Evolutionary conservation across 2,888 invertebrate genomes (phyloP).

Genomic region (Halocaridina rubra): DNA sequence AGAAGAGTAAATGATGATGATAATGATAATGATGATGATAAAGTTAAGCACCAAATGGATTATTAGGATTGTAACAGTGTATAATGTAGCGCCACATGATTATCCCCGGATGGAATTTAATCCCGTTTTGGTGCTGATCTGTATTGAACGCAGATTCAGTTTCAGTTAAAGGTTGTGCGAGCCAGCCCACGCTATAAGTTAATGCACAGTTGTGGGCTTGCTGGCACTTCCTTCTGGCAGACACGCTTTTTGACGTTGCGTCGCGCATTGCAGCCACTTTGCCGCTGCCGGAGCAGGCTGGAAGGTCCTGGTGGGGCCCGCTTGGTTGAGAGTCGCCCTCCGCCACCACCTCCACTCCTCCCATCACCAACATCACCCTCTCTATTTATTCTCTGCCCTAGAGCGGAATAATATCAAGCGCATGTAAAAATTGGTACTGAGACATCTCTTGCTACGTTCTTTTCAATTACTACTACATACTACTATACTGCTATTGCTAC

Average conservation of each 20-base stretch:
- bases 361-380: slow-evolving; percentile 56
- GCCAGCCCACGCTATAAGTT: slow-evolving; percentile 27
- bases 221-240: slow-evolving; percentile 18
- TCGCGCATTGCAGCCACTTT: slow-evolving; percentile 59
- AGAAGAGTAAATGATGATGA: not conserved
- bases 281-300: slow-evolving; percentile 52
- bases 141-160: slow-evolving; percentile 30
- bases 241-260: slow-evolving; percentile 58
- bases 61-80: too few relatives aligned
- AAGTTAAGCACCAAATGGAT: too few relatives aligned
- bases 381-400: slow-evolving; percentile 60
- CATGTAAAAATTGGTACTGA: slow-evolving; percentile 59
- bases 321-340: slow-evolving; percentile 41
- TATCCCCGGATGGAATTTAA: too few relatives aligned
- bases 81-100: too few relatives aligned
- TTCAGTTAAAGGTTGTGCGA: slow-evolving; percentile 32
- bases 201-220: slow-evolving; percentile 32
- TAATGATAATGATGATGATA: too few relatives aligned
- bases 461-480: too few relatives aligned
- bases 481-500: too few relatives aligned
- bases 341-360: slow-evolving; percentile 49
- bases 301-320: slow-evolving; percentile 54
- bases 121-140: slow-evolving; percentile 20
- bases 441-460: slow-evolving; percentile 59
- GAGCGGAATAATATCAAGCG: slow-evolving; percentile 58